Conservation (phyloP, 2,797 vertebrate species). For the Clarias laeviceps region DNA sequence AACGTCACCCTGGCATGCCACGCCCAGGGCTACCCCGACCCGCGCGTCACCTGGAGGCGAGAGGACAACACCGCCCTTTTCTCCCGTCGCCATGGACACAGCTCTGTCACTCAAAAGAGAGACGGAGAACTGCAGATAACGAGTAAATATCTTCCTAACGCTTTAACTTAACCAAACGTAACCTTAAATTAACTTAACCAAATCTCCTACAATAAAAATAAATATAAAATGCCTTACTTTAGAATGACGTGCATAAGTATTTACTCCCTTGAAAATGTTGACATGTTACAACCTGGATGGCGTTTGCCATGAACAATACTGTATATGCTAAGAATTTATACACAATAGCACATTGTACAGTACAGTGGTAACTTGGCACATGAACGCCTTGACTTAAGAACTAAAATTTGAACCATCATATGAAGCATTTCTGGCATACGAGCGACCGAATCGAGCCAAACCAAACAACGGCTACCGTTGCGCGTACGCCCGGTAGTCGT, state of each 20-base stretch:
- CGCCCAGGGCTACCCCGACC: conserved; percentile 85
- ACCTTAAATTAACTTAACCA: not conserved
- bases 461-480: no score
- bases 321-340: no score
- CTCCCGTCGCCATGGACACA: conserved; percentile 70
- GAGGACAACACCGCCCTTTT: conserved; percentile 76
- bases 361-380: no score
- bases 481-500: no score
- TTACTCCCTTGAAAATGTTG: not conserved
- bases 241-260: not conserved
- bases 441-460: no score
- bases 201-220: no score
- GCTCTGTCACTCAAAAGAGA: conserved; percentile 77
- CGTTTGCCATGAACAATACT: no score
- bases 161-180: not conserved
- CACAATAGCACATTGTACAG: not conserved
- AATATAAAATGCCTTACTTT: not conserved
- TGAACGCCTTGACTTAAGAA: no score
- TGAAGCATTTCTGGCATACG: no score
- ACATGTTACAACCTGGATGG: not conserved
- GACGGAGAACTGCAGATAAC: conserved; percentile 82
- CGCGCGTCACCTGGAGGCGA: conserved; percentile 85
- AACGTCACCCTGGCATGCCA: conserved; percentile 84
- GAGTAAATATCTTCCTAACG: conserved; percentile 73
- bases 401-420: no score